Conservation (phyloP, 2,888 invertebrate genomes). For the Lasius platythorax region DNA sequence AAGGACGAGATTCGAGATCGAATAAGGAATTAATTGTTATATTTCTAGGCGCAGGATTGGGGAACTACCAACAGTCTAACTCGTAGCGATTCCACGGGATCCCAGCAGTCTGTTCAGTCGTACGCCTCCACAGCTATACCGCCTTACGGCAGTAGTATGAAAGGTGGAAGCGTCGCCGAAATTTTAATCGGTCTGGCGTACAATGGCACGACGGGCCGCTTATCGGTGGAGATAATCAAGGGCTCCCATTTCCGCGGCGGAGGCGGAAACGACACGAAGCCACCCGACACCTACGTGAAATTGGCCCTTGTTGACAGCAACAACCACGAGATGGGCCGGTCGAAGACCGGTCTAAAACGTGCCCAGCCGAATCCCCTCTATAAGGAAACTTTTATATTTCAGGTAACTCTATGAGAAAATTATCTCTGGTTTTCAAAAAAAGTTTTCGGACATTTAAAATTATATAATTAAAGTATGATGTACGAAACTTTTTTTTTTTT, state of each 20-base stretch:
- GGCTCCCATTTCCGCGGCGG: slow-evolving; percentile 90
- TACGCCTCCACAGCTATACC: slow-evolving; percentile 84
- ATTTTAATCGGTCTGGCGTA: slow-evolving; percentile 95
- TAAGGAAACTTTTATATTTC: slow-evolving; percentile 98
- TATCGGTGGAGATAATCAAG: slow-evolving; percentile 96
- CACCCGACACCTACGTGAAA: slow-evolving; percentile 98
- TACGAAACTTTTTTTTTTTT: neutral
- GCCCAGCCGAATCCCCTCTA: slow-evolving; percentile 98
- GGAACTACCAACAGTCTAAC: slow-evolving; percentile 88
- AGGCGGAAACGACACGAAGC: slow-evolving; percentile 86
- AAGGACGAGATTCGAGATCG: neutral
- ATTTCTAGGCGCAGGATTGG: slow-evolving; percentile 81
- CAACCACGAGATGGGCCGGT: slow-evolving; percentile 96
- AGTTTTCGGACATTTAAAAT: neutral
- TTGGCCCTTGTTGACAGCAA: slow-evolving; percentile 96
- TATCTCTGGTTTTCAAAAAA: neutral
- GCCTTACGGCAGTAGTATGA: slow-evolving; percentile 87
- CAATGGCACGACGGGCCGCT: slow-evolving; percentile 96
- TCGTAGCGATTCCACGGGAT: slow-evolving; percentile 97
- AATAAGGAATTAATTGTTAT: neutral
- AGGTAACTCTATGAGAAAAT: slow-evolving; percentile 87
- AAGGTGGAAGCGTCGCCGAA: slow-evolving; percentile 96
- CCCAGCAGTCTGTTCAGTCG: slow-evolving; percentile 93
- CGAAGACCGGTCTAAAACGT: slow-evolving; percentile 96
- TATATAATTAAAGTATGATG: neutral